Percentiles rank a stretch among this genome's conserved stretches.
These are phyloP conservation scores for Seriola aureovittata DNA, from an alignment of 2,113 vertebrate genomes.

Conservation along the genomic window DNA sequence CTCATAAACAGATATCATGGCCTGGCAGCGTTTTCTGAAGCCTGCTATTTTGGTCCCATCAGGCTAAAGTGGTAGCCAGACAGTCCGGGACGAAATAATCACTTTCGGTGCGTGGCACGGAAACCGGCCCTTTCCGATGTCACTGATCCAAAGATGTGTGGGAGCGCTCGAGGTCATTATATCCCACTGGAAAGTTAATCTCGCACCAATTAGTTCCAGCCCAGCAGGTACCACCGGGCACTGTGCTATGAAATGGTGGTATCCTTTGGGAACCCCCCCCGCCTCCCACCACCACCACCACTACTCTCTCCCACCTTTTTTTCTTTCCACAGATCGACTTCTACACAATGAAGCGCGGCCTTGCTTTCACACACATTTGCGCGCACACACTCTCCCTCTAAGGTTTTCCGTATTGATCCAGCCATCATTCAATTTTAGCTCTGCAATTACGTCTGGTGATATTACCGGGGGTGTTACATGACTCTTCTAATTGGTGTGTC, in stretches of 20 bases:
- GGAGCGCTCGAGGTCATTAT: constrained; percentile 80
- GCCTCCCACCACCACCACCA: constrained; percentile 49
- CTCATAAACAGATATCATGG: constrained; percentile 46
- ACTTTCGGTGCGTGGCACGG: constrained; percentile 56
- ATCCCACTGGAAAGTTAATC: constrained; percentile 84
- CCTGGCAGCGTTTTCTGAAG: constrained; percentile 43
- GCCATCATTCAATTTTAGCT: constrained; percentile 74
- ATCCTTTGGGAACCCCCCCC: constrained; percentile 69
- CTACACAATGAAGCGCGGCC: constrained; percentile 64
- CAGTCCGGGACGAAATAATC: constrained; percentile 73
- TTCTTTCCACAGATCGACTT: constrained; percentile 68
- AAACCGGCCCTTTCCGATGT: constrained; percentile 69
- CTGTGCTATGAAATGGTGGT: constrained; percentile 77
- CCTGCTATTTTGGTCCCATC: constrained; percentile 58
- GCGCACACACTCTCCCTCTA: constrained; percentile 45
- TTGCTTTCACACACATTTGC: constrained; percentile 23
- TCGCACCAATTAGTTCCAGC: constrained; percentile 85
- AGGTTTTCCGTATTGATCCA: constrained; percentile 75
- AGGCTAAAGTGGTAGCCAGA: constrained; percentile 59
- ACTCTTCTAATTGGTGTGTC: constrained; percentile 74
- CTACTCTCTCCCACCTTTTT: constrained; percentile 59
- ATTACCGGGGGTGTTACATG: constrained; percentile 66
- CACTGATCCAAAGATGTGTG: constrained; percentile 74
- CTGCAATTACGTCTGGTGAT: constrained; percentile 71
- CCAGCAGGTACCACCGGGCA: constrained; percentile 77